Conservation (phyloP, 64 coral and sea anemone genomes). For the Acropora yongei region DNA sequence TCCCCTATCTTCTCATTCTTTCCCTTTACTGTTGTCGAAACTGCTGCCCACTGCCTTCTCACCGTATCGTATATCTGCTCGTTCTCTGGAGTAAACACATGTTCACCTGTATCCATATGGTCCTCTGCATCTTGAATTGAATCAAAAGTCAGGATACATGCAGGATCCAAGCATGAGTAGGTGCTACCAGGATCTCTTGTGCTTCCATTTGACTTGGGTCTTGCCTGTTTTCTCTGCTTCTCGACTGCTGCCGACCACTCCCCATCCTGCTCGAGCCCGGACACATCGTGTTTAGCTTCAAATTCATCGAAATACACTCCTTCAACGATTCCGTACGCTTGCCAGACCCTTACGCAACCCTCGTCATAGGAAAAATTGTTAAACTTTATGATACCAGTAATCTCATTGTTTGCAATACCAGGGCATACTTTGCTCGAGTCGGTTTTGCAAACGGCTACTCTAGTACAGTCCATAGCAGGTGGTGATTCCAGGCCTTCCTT, state of each 20-base stretch:
- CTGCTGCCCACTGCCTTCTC: conserved; percentile 2
- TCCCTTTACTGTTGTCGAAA: conserved; percentile 20
- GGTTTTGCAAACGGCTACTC: background rate
- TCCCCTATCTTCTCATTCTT: conserved; percentile 10
- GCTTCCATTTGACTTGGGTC: background rate
- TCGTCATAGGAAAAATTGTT: conserved; percentile 14
- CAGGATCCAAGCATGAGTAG: background rate
- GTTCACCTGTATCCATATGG: background rate
- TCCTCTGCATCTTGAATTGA: background rate
- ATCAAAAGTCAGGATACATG: background rate
- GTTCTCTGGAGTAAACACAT: too few relatives aligned
- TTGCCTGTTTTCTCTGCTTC: conserved; percentile 29
- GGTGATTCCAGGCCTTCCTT: background rate
- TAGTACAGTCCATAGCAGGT: background rate
- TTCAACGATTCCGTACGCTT: conserved; percentile 33
- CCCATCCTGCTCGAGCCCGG: conserved; percentile 28
- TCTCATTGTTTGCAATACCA: background rate
- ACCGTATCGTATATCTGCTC: too few relatives aligned
- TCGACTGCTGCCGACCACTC: conserved; percentile 38
- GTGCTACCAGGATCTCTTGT: background rate
- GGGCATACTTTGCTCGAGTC: too few relatives aligned
- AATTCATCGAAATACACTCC: conserved; percentile 10
- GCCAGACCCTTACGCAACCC: background rate
- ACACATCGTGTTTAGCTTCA: conserved; percentile 34
- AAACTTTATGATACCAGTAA: conserved; percentile 1